A percentile compares a stretch with the other conserved stretches of the same genome.
These are phyloP conservation scores for Drosophila kohkoa DNA, from an alignment of 1,140 invertebrate genomes.

Conservation along the genomic window DNA sequence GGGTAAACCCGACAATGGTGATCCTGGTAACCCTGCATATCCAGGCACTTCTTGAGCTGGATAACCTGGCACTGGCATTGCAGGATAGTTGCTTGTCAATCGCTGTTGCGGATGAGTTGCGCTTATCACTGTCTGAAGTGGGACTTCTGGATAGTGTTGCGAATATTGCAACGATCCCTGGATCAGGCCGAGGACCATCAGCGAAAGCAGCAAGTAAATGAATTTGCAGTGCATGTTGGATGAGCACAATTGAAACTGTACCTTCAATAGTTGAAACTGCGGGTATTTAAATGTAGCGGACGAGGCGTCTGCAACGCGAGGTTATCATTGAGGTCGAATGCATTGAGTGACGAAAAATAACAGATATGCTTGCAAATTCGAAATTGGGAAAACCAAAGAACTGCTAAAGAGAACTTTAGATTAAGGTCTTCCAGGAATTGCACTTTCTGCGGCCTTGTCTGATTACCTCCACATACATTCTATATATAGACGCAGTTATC, in stretches of 20 bases:
- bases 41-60: not conserved
- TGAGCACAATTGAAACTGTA: slow-evolving; percentile 38
- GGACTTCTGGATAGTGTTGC: slow-evolving; percentile 49
- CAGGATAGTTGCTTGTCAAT: slow-evolving; percentile 6
- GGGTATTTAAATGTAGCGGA: slow-evolving; percentile 35
- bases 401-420: not conserved
- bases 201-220: slow-evolving; percentile 21
- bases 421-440: slow-evolving; percentile 2
- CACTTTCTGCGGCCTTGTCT: not conserved
- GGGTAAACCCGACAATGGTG: no score
- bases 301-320: slow-evolving; percentile 15
- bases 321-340: slow-evolving; percentile 55
- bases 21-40: no score
- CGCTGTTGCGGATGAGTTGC: not conserved
- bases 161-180: slow-evolving; percentile 35
- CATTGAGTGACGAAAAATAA: slow-evolving; percentile 13
- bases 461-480: not conserved
- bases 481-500: slow-evolving; percentile 14
- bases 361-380: not conserved
- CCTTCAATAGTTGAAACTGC: slow-evolving; percentile 10
- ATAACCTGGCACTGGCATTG: not conserved
- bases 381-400: not conserved
- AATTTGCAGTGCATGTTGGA: slow-evolving; percentile 43
- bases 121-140: slow-evolving; percentile 46
- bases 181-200: slow-evolving; percentile 26